Conservation (phyloP, 2,113 vertebrate genomes). For the Periophthalmus modestus region DNA sequence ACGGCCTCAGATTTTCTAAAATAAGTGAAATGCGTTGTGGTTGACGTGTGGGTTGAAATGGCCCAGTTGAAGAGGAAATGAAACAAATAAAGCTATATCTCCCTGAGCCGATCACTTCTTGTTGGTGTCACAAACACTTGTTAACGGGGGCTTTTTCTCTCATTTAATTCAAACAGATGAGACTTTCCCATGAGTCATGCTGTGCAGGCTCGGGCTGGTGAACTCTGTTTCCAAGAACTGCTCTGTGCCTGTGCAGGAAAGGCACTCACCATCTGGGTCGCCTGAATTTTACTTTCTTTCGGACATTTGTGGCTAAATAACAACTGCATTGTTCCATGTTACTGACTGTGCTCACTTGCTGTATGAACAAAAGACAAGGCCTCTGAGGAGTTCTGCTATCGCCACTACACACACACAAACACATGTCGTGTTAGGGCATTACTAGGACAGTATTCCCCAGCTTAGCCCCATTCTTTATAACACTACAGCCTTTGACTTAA, state of each 20-base stretch:
- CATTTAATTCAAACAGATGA: conserved; percentile 27
- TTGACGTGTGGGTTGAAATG: conserved; percentile 22
- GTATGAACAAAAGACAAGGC: conserved; percentile 21
- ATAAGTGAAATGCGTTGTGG: conserved; percentile 3
- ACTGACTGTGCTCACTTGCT: conserved; percentile 29
- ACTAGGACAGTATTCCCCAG: conserved; percentile 21
- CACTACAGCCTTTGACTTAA: conserved; percentile 23
- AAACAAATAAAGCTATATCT: conserved; percentile 28
- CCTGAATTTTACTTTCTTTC: neutral
- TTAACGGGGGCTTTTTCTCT: conserved; percentile 35
- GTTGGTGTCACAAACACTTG: conserved; percentile 17
- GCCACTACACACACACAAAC: conserved; percentile 1
- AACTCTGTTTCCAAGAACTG: conserved; percentile 38
- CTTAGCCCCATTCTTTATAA: conserved; percentile 34
- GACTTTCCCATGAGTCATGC: conserved; percentile 54
- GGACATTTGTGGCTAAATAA: conserved; percentile 6
- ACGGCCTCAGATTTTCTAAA: neutral
- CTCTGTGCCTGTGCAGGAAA: neutral
- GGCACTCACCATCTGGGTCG: neutral
- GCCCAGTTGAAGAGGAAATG: conserved; percentile 43
- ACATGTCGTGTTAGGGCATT: neutral
- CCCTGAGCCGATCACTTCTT: neutral
- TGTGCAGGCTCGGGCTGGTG: neutral
- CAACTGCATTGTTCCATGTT: conserved; percentile 13
- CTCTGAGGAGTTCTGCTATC: conserved; percentile 14